phyloP scores from a whole-genome alignment of 2,797 vertebrate species.

The Chaetophractus vellerosus region DNA sequence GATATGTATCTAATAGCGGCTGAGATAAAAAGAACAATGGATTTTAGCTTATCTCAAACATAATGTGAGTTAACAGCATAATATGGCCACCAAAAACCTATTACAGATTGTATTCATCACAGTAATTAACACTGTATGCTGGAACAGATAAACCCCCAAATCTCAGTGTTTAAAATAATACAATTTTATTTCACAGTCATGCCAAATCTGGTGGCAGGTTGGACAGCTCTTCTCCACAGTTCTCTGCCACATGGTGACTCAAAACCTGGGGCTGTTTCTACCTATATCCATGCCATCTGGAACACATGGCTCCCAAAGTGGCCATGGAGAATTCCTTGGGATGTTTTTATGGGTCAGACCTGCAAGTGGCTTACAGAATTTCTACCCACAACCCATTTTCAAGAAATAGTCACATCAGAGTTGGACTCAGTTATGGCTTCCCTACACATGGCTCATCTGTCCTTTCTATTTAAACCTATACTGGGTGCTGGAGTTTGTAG shows the following conservation, averaged over 20 bases:
- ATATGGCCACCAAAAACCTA: background rate
- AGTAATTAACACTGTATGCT: background rate
- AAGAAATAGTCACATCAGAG: background rate
- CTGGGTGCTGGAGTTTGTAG: too few relatives aligned
- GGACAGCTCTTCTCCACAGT: background rate
- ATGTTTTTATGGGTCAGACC: background rate
- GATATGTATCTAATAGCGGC: background rate
- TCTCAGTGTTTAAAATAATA: constrained; percentile 19
- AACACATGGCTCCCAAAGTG: background rate
- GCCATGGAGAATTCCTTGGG: background rate
- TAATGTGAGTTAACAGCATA: background rate
- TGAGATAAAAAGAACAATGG: background rate
- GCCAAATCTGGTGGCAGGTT: background rate
- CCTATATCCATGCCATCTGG: background rate
- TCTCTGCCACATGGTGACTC: background rate
- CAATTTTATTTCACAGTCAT: constrained; percentile 9
- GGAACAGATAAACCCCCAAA: background rate
- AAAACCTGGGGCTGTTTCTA: background rate
- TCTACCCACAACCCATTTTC: background rate
- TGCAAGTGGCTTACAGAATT: background rate
- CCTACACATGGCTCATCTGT: too few relatives aligned
- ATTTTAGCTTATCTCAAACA: constrained; percentile 34
- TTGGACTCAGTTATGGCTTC: too few relatives aligned
- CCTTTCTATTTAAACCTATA: too few relatives aligned
- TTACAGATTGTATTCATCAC: background rate